Evolutionary conservation across 2,113 vertebrate genomes (phyloP).

Genomic region (Zootoca vivipara): DNA sequence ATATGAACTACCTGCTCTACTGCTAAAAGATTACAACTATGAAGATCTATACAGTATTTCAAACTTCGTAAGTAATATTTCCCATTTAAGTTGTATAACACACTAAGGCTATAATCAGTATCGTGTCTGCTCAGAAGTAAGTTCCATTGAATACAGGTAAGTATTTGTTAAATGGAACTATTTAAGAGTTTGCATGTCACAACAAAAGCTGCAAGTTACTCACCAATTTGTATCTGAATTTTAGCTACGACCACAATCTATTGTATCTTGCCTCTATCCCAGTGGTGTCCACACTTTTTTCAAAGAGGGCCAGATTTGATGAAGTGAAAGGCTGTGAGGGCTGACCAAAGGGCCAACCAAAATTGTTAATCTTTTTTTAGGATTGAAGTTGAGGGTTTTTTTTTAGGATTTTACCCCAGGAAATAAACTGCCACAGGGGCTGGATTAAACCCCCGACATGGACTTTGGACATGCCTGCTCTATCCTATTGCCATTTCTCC

Average conservation of each 20-base stretch:
- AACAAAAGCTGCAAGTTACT: background rate
- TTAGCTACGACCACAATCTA: background rate
- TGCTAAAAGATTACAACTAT: background rate
- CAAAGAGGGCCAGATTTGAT: too few relatives aligned
- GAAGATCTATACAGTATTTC: background rate
- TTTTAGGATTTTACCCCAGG: too few relatives aligned
- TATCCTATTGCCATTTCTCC: background rate
- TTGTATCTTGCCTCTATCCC: background rate
- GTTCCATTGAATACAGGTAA: background rate
- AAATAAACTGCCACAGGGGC: too few relatives aligned
- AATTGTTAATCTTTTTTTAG: too few relatives aligned
- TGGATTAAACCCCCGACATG: too few relatives aligned
- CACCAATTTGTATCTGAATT: background rate
- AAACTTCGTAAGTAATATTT: background rate
- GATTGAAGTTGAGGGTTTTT: too few relatives aligned
- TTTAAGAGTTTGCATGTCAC: background rate
- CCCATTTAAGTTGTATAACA: background rate
- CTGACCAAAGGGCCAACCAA: too few relatives aligned
- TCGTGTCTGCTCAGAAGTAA: too few relatives aligned
- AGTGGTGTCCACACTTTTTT: too few relatives aligned
- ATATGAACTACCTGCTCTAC: background rate
- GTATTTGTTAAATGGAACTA: conserved; percentile 3
- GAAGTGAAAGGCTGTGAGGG: too few relatives aligned
- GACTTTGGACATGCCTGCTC: too few relatives aligned
- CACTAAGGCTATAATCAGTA: background rate